Evolutionary conservation across 2,113 vertebrate genomes (phyloP).

Genomic region (Sisor rabdophorus): DNA sequence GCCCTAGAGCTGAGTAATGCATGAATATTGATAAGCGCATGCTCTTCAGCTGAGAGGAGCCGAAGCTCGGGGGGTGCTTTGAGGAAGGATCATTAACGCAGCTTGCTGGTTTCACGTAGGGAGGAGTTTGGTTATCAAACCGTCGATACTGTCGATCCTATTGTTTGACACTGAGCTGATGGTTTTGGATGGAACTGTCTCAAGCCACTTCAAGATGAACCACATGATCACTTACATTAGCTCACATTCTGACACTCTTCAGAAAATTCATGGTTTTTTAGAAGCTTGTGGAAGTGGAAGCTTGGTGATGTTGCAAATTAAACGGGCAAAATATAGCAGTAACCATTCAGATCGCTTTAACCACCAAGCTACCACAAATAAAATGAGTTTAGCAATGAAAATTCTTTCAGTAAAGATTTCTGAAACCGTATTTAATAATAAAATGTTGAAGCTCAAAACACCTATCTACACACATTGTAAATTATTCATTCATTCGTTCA

Average conservation of each 20-base stretch:
- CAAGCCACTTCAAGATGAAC: slow-evolving; percentile 15
- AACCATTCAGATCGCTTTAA: no score
- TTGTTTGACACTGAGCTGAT: neutral
- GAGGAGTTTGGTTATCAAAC: slow-evolving; percentile 41
- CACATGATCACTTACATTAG: neutral
- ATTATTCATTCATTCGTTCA: no score
- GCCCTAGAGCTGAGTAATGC: slow-evolving; percentile 57
- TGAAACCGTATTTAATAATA: no score
- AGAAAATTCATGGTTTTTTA: no score
- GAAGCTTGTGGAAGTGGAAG: no score
- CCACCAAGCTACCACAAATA: no score
- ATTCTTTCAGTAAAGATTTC: neutral
- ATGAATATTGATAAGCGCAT: slow-evolving; percentile 69
- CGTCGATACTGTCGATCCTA: slow-evolving; percentile 19
- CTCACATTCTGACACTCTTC: neutral
- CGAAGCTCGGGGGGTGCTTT: slow-evolving; percentile 51
- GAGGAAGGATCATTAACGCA: slow-evolving; percentile 52
- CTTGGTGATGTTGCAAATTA: no score
- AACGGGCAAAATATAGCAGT: no score
- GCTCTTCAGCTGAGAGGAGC: slow-evolving; percentile 67
- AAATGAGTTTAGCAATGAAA: neutral
- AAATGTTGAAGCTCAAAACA: no score
- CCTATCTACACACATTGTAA: no score
- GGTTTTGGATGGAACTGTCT: slow-evolving; percentile 27
- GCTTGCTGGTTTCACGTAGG: slow-evolving; percentile 40